A percentile compares a stretch with the other conserved stretches of the same genome.
These are phyloP conservation scores for Marasmarcha lunaedactyla DNA, from an alignment of 2,888 invertebrate species.

Conservation along the genomic window DNA sequence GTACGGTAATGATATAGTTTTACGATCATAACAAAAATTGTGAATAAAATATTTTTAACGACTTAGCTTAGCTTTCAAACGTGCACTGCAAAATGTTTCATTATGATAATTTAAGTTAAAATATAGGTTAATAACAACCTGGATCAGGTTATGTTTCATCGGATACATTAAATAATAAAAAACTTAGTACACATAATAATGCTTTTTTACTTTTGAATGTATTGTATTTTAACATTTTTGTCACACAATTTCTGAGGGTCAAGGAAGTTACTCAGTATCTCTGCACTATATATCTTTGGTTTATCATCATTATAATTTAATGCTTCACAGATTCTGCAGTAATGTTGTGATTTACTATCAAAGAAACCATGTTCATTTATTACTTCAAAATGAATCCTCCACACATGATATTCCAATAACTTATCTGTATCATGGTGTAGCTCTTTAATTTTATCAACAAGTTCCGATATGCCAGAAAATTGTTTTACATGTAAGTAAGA, in stretches of 20 bases:
- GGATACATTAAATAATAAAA: too few relatives aligned
- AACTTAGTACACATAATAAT: too few relatives aligned
- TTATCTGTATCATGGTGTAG: slow-evolving; percentile 44
- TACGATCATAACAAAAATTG: too few relatives aligned
- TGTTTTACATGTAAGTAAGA: slow-evolving; percentile 52
- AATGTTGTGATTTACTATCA: slow-evolving; percentile 67
- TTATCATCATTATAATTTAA: slow-evolving; percentile 67
- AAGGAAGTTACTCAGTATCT: slow-evolving; percentile 25
- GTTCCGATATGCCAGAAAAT: slow-evolving; percentile 21
- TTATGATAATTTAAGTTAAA: too few relatives aligned
- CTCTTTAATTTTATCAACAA: slow-evolving; percentile 63
- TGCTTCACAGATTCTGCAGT: slow-evolving; percentile 77
- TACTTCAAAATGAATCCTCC: slow-evolving; percentile 70
- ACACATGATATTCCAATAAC: slow-evolving; percentile 59
- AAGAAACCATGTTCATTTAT: slow-evolving; percentile 78
- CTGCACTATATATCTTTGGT: slow-evolving; percentile 25
- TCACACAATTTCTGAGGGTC: slow-evolving; percentile 13
- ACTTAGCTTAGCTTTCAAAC: too few relatives aligned
- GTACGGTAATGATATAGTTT: too few relatives aligned
- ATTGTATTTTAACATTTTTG: too few relatives aligned
- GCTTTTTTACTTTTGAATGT: too few relatives aligned
- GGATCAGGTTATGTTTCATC: too few relatives aligned
- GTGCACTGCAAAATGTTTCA: too few relatives aligned
- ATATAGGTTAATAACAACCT: too few relatives aligned
- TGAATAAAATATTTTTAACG: too few relatives aligned